Evolutionary conservation across 2,797 vertebrate species (phyloP), one percentile per base, ranked within the genome.

Genomic region (Stomatorhinus walkeri): DNA sequence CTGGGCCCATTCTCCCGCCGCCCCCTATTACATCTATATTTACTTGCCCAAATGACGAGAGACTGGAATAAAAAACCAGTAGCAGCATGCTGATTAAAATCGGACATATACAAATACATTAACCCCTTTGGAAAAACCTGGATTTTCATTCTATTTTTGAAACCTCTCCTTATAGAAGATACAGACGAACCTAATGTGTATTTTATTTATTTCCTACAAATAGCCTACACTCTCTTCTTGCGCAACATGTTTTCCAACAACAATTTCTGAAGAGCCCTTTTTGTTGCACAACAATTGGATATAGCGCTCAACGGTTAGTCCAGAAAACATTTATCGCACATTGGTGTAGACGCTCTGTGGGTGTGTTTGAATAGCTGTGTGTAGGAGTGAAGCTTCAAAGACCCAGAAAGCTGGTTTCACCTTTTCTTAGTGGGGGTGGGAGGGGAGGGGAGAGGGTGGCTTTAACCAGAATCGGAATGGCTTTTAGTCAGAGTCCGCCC

Each of bases 21-120:
- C 85, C 85, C 52, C 51, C 85, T 86, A 54, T 19, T 52, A 36
- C 85, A 87, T 87, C 85, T 87, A 87, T 54, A 87, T 54, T 87
- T 87, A 87, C 85, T 87, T 32, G 24, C 24, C 52, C 12, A 28
- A 56, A 87, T 40, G 52, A 59, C 6, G 14, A 87, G 49, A 56
- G 85, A 32, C 51, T 56, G 16, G 32, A 87, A 54, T 32, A 54
- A 54, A 54, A 56, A 36, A 40, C 28, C 24, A 14, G 19, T 79
- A 36, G 72, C 72, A 9, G 36, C 32, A 36, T 79, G 72, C 36
- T 43, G 72, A 79, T 79, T 79, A 36, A 43, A 79, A 79, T 79
- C 16, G 16, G 72, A 79, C 36, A 43, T 79, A 79, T 79, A 36
- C 6, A 79, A 79, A n/a, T 79, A 3, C 16, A 79, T 79, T 40